Base-by-base conservation (phyloP, 2,113 vertebrate species). In the Nicator chloris region DNA sequence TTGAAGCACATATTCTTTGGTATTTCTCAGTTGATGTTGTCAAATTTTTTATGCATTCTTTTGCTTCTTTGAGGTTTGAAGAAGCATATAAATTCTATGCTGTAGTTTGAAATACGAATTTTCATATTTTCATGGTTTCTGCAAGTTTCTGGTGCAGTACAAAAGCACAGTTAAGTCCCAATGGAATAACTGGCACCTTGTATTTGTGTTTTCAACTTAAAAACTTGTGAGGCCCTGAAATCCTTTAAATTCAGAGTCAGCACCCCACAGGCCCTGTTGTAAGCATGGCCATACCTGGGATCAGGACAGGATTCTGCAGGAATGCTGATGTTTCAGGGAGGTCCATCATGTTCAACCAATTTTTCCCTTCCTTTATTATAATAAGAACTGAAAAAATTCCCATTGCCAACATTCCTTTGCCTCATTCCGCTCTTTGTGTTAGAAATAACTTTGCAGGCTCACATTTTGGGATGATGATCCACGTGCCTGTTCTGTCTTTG, bases 81-180 rank as follows among this genome's bases (percentile, higher is more conserved):
- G 20, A 45, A 27, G 24, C 44, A 44, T 19, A 9, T 5, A 6
- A 69, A 54, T 64, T 4, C 17, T 0, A 0, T 8, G 3, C 72
- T 76, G 21, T 31, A 9, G 4, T 69, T 70, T 51, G 40, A 73
- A 77, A 56, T 39, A 3, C 0, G 33, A 39, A 40, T 78, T 44
- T 44, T 44, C 15, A 15, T 44, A 17, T 44, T 44, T 44, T 16
- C 42, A 44, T 44, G 12, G 42, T 42, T 42, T 42, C 13, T 42
- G 42, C 42, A 42, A 42, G 42, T 42, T 42, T 42, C 42, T 42
- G 42, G 42, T 42, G 42, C 42, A 42, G 42, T 42, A 14, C 42
- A 13, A 42, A 42, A 42, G 42, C 42, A 42, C 42, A 42, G 42
- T 42, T 42, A 15, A 15, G 42, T 42, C 42, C n/a, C n/a, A n/a